Evolutionary conservation across 2,113 vertebrate genomes (phyloP).

Genomic region (Hirundichthys speculiger): DNA sequence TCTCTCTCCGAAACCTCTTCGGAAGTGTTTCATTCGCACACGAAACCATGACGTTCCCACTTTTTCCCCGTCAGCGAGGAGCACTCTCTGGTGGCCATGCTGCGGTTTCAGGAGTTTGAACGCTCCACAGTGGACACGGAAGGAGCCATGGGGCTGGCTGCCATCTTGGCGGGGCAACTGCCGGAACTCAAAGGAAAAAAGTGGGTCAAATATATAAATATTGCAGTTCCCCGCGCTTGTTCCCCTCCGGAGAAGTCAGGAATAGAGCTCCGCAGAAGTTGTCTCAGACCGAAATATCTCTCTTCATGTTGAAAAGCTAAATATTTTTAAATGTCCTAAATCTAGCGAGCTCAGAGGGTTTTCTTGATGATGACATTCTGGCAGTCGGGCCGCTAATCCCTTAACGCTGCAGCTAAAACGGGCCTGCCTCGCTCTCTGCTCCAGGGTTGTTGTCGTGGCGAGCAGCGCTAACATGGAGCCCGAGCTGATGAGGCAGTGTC

Average conservation of each 20-base stretch:
- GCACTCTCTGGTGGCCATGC: constrained; percentile 86
- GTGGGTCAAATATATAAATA: constrained; percentile 64
- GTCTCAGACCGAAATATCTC: too few species aligned
- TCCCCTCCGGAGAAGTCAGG: not conserved
- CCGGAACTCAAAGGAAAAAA: constrained; percentile 89
- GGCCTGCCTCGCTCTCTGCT: constrained; percentile 6
- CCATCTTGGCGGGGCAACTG: constrained; percentile 84
- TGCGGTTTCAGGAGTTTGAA: constrained; percentile 90
- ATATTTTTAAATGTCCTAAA: too few species aligned
- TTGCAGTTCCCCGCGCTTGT: not conserved
- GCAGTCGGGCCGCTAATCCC: constrained; percentile 19
- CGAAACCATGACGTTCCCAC: not conserved
- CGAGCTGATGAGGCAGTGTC: constrained; percentile 83
- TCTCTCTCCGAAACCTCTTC: not conserved
- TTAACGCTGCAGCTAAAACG: constrained; percentile 32
- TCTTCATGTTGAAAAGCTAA: too few species aligned
- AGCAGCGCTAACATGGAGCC: constrained; percentile 90
- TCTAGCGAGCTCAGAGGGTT: not conserved
- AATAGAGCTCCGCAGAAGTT: too few species aligned
- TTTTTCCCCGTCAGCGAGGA: constrained; percentile 79
- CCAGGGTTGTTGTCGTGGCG: constrained; percentile 87
- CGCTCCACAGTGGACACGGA: constrained; percentile 86
- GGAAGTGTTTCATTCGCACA: not conserved
- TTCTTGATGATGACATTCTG: constrained; percentile 17
- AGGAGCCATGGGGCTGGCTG: constrained; percentile 88